Evolutionary conservation across 2,113 vertebrate species (phyloP).

Genomic region (Ceyx margarethae): DNA sequence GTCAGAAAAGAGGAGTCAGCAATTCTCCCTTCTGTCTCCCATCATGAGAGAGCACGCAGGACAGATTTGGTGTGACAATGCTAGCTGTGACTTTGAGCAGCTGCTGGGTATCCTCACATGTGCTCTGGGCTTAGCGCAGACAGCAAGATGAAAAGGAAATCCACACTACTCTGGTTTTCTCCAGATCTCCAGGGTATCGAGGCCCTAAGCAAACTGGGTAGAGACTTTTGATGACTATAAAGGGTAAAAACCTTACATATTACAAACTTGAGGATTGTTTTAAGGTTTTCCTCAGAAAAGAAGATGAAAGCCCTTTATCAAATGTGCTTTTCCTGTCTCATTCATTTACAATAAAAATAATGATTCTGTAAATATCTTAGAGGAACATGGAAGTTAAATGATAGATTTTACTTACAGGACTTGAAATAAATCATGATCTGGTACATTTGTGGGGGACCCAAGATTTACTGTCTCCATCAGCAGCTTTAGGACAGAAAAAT

Average conservation of each 20-base stretch:
- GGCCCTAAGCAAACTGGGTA: neutral
- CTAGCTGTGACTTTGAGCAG: neutral
- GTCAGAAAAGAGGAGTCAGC: neutral
- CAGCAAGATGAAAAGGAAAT: neutral
- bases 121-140: neutral
- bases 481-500: neutral
- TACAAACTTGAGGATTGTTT: neutral
- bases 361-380: neutral
- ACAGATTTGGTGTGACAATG: neutral
- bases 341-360: neutral
- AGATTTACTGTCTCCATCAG: neutral
- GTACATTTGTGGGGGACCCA: neutral
- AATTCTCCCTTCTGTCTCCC: neutral
- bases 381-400: neutral
- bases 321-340: neutral
- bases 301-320: neutral
- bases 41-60: neutral
- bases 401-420: neutral
- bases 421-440: neutral
- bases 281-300: neutral
- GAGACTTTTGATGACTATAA: neutral
- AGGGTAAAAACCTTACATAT: neutral
- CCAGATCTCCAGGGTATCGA: neutral
- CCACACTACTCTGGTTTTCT: neutral
- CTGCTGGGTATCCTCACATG: neutral